A percentile compares a stretch with the other conserved stretches of the same genome.
Evolutionary conservation across 1,140 invertebrate species (phyloP).

Genomic region (Hyles euphorbiae): DNA sequence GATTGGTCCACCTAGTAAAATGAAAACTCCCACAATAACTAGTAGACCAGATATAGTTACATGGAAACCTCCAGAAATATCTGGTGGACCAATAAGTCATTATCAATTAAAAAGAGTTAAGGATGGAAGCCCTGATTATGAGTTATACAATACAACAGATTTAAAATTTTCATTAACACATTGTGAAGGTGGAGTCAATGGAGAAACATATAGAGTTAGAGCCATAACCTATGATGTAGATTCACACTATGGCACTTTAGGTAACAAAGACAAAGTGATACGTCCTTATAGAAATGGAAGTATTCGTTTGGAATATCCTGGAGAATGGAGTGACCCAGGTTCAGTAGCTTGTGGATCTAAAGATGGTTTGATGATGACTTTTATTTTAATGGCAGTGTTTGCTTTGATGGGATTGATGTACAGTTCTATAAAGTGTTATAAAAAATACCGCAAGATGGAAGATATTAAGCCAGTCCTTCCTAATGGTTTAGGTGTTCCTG

Average conservation of each 20-base stretch:
- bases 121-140: conserved; percentile 45
- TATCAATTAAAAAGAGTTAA: conserved; percentile 75
- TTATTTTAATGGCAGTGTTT: conserved; percentile 53
- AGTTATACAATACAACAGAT: conserved; percentile 58
- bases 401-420: conserved; percentile 44
- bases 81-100: conserved; percentile 79
- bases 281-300: conserved; percentile 25
- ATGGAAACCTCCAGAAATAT: conserved; percentile 75
- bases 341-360: conserved; percentile 44
- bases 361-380: conserved; percentile 45
- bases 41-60: conserved; percentile 44
- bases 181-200: conserved; percentile 49
- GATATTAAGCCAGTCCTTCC: conserved; percentile 68
- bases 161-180: conserved; percentile 34
- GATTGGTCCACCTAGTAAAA: conserved; percentile 77
- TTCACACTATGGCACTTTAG: conserved; percentile 50
- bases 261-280: conserved; percentile 34
- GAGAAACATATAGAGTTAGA: conserved; percentile 56
- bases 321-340: conserved; percentile 69
- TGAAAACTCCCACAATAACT: conserved; percentile 69
- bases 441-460: conserved; percentile 66
- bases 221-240: conserved; percentile 67
- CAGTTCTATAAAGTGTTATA: conserved; percentile 53
- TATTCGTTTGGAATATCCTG: conserved; percentile 38
- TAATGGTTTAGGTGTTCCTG: conserved; percentile 55